Conservation (phyloP, 2,113 vertebrate genomes). For the Quiscalus mexicanus region DNA sequence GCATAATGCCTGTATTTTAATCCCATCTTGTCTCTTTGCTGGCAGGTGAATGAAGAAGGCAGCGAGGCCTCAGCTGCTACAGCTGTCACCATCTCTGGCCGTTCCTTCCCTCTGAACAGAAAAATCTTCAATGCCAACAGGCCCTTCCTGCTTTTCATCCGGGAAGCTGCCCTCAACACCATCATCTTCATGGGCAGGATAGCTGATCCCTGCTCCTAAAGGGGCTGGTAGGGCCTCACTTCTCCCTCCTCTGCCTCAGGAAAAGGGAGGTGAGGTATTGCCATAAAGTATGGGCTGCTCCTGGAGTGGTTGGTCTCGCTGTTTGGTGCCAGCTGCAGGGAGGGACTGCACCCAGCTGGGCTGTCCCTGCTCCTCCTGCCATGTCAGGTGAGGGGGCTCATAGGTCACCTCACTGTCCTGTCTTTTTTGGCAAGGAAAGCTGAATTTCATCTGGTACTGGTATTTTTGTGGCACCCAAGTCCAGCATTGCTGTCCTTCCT, state of each 20-base stretch:
- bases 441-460: background rate
- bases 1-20: background rate
- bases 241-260: background rate
- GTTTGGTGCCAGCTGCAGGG: background rate
- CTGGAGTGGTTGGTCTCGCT: background rate
- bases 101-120: constrained; percentile 81
- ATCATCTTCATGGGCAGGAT: constrained; percentile 91
- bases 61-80: constrained; percentile 88
- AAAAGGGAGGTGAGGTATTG: background rate
- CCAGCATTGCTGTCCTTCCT: background rate
- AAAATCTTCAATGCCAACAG: constrained; percentile 84
- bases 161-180: constrained; percentile 87
- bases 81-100: constrained; percentile 74
- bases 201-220: constrained; percentile 80
- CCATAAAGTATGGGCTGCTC: background rate
- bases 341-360: background rate
- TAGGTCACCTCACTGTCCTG: background rate
- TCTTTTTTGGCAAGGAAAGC: background rate
- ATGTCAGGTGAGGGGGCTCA: background rate
- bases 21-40: background rate
- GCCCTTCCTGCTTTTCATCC: constrained; percentile 93
- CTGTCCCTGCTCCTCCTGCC: background rate
- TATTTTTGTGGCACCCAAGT: background rate
- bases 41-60: constrained; percentile 95
- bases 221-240: background rate